Base-by-base conservation (phyloP, 2,888 invertebrate genomes). In the Taenaris catops region DNA sequence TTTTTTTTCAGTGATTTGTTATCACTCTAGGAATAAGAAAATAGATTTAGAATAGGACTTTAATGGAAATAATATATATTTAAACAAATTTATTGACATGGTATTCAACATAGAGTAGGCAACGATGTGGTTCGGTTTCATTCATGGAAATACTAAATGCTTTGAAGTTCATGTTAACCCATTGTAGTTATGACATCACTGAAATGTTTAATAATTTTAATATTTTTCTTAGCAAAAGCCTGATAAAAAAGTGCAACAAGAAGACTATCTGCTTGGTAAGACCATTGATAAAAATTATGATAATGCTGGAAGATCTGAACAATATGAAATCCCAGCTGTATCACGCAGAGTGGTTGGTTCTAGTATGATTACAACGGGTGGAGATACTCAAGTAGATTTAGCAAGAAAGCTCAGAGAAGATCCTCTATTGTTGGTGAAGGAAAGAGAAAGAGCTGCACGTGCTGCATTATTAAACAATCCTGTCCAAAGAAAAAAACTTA, bases 371-470 rank as follows among this genome's bases (percentile, higher is more conserved):
- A 73, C 88, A 38, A 79, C 84, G 20, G 81, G 84, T 14, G 87
- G 87, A 1, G 89, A 89, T 10, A 89, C 91, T 33, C 93, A 95
- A 78, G 94, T 97, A 5, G 97, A 98, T 68, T 87, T 97, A 58
- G 92, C 91, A 25, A 90, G 96, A 8, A 98, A 98, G 78, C 89
- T 97, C 44, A 91, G 97, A 63, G 98, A 98, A 72, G 98, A 98
- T 87, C 98, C 98, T 0, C 73, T 98, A 19, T 92, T 96, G 63
- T 89, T 94, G 1, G 97, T 98, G 3, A 95, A 94, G 56, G 94
- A 96, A 61, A 91, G 94, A 34, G 97, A 98, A 78, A 92, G 96
- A 63, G 97, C 98, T 60, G 93, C 94, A 0, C 87, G 94, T 20
- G 91, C 93, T 39, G 93, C 95, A 39, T 84, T 98, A 17, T 70